phyloP scores from a whole-genome alignment of 2,113 vertebrate genomes.

The Hystrix cristata region DNA sequence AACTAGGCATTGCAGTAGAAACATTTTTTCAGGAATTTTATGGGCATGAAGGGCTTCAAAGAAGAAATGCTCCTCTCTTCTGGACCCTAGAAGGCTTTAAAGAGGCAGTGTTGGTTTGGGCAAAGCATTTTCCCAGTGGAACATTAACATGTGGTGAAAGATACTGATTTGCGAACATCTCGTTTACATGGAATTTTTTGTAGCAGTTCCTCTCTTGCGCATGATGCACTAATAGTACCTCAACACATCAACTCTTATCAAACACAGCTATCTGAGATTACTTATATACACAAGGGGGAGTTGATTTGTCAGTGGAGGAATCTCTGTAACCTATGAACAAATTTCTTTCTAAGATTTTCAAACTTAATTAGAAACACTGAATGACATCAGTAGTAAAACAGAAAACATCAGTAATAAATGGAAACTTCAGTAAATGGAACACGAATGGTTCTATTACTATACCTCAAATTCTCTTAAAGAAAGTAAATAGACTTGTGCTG shows the following conservation, averaged over 20 bases:
- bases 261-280: not conserved
- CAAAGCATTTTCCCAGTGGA: not conserved
- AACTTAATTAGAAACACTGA: conserved; percentile 4
- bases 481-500: not conserved
- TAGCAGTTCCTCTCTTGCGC: not conserved
- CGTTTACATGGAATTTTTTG: not conserved
- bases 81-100: not conserved
- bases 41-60: not conserved
- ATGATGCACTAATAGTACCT: not conserved
- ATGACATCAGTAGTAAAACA: not conserved
- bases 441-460: not conserved
- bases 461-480: not conserved
- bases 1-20: not conserved
- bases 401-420: not conserved
- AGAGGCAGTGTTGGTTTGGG: not conserved
- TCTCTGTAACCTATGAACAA: conserved; percentile 1
- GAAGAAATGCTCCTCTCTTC: not conserved
- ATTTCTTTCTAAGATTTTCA: not conserved
- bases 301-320: not conserved
- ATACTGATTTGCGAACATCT: not conserved
- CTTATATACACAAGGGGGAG: not conserved
- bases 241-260: not conserved
- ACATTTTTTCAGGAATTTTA: conserved; percentile 57
- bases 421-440: conserved; percentile 16
- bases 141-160: not conserved